Percentiles rank a stretch among this genome's conserved stretches.
phyloP scores from a whole-genome alignment of 2,888 invertebrate genomes.

The Caenorhabditis plicata region DNA sequence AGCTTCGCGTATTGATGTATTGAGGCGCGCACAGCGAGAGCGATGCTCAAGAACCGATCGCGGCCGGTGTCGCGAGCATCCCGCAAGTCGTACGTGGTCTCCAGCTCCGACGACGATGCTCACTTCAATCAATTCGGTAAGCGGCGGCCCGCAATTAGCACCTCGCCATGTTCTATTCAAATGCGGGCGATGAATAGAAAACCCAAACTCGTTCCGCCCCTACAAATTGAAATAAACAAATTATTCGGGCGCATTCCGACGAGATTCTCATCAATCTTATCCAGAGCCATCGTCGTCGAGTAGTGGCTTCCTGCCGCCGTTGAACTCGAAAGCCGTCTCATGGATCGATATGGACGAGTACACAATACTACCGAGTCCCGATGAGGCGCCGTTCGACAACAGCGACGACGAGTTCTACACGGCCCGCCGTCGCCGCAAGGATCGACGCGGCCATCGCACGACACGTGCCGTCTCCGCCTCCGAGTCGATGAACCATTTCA shows the following conservation, averaged over 20 bases:
- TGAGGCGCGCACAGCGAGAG: too few relatives aligned
- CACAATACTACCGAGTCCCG: constrained; percentile 38
- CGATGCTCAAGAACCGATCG: too few relatives aligned
- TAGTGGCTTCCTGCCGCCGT: constrained; percentile 31
- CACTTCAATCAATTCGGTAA: constrained; percentile 22
- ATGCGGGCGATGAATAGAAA: too few relatives aligned
- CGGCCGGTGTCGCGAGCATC: constrained; percentile 25
- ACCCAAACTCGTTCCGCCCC: constrained; percentile 5
- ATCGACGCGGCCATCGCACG: not conserved
- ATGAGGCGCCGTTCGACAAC: constrained; percentile 39
- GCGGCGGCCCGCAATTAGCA: too few relatives aligned
- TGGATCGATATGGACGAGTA: constrained; percentile 49
- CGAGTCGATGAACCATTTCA: constrained; percentile 33
- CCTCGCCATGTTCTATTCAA: too few relatives aligned
- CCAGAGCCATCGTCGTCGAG: constrained; percentile 29
- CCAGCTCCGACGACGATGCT: constrained; percentile 34
- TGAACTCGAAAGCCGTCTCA: constrained; percentile 34
- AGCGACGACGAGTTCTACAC: constrained; percentile 30
- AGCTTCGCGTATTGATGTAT: constrained; percentile 22
- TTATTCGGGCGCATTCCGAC: too few relatives aligned
- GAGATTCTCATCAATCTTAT: too few relatives aligned
- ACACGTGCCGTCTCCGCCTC: constrained; percentile 17
- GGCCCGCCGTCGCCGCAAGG: constrained; percentile 12
- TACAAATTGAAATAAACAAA: constrained; percentile 12
- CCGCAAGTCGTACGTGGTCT: constrained; percentile 21